phyloP scores from a whole-genome alignment of 2,797 vertebrate species.

The Halcyon leucocephala region DNA sequence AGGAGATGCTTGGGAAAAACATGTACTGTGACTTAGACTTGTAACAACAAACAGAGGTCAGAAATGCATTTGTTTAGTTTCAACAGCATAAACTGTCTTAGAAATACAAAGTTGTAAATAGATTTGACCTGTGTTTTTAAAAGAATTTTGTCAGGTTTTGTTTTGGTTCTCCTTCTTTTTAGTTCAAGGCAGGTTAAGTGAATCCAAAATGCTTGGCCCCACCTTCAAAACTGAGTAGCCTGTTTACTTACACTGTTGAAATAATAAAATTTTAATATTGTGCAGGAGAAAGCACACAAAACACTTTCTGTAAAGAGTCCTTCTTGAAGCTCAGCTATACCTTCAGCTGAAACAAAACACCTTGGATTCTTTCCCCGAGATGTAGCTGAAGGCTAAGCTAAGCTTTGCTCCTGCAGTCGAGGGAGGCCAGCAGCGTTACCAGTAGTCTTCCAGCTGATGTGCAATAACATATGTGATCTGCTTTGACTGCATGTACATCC shows the following conservation, averaged over 20 bases:
- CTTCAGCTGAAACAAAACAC: not conserved
- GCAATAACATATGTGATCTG: not conserved
- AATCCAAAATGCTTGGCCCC: not conserved
- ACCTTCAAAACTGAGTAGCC: not conserved
- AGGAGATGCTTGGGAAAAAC: not conserved
- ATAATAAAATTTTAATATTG: not conserved
- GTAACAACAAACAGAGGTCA: not conserved
- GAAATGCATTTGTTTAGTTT: not conserved
- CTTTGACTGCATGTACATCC: not conserved
- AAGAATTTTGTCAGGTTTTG: not conserved
- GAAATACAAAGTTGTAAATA: not conserved
- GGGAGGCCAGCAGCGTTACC: not conserved
- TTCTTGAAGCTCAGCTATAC: not conserved
- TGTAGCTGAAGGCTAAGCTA: not conserved
- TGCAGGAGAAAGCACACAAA: not conserved
- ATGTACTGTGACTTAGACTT: not conserved
- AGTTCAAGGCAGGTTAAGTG: not conserved
- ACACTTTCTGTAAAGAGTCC: not conserved
- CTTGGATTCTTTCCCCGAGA: not conserved
- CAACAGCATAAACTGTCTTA: not conserved
- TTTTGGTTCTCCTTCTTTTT: not conserved
- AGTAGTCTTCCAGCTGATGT: not conserved
- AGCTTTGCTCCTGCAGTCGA: not conserved
- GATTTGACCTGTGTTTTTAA: not conserved
- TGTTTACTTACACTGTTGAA: not conserved